These are phyloP conservation scores for Hypotaenidia okinawae DNA, from an alignment of 2,797 vertebrate genomes.

Conservation along the genomic window DNA sequence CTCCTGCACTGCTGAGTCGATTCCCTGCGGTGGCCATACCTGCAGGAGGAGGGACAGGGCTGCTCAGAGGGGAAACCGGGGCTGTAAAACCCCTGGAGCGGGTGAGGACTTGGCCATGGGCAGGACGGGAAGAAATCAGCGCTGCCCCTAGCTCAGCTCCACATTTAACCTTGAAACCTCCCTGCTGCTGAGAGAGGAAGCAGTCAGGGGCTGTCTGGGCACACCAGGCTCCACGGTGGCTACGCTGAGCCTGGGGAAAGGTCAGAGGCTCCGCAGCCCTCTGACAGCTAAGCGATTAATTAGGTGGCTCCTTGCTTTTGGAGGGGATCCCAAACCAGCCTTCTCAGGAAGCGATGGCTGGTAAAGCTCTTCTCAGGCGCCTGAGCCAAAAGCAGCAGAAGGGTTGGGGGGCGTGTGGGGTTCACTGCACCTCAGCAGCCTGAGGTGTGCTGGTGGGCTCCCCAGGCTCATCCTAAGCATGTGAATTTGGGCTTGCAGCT, in stretches of 20 bases:
- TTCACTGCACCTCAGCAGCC: background rate
- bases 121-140: background rate
- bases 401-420: background rate
- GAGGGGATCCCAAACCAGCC: background rate
- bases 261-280: background rate
- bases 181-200: background rate
- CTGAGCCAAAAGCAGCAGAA: background rate
- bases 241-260: background rate
- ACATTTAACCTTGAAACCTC: background rate
- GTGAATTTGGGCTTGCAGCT: background rate
- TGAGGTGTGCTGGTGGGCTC: background rate
- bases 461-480: background rate
- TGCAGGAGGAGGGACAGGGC: background rate
- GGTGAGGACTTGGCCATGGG: background rate
- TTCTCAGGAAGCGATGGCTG: background rate
- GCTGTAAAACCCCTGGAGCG: background rate
- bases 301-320: background rate
- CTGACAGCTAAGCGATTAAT: background rate
- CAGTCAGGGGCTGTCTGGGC: background rate
- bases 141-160: accelerated
- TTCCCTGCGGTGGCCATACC: accelerated
- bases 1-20: background rate
- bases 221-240: background rate
- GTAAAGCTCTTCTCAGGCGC: accelerated
- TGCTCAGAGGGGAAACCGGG: background rate